phyloP scores from a whole-genome alignment of 2,113 vertebrate genomes.

The Procavia capensis region DNA sequence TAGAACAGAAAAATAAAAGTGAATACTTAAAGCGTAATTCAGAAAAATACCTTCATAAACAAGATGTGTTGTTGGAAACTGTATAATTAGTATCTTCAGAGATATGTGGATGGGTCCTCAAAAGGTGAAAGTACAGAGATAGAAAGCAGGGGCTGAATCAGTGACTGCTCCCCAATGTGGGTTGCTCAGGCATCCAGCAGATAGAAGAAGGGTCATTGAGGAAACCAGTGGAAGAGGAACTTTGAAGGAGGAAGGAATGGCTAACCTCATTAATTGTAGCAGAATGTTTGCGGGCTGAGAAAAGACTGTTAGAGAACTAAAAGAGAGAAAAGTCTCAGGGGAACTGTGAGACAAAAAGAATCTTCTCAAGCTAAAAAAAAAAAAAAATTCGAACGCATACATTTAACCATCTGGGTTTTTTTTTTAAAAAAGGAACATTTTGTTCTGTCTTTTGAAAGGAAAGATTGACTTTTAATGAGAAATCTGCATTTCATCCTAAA shows the following conservation, averaged over 20 bases:
- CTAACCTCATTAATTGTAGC: not conserved
- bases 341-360: not conserved
- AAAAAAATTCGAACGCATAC: conserved; percentile 49
- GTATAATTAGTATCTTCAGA: not conserved
- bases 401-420: conserved; percentile 55
- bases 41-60: not conserved
- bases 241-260: not conserved
- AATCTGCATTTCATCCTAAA: conserved; percentile 64
- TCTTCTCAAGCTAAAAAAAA: conserved; percentile 19
- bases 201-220: not conserved
- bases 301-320: not conserved
- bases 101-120: not conserved
- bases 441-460: conserved; percentile 66
- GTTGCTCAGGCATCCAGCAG: not conserved
- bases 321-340: not conserved
- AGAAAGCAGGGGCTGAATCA: not conserved
- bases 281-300: not conserved
- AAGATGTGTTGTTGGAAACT: not conserved
- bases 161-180: not conserved
- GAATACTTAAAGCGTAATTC: not conserved
- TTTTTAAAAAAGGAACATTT: conserved; percentile 49
- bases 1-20: not conserved
- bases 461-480: conserved; percentile 75
- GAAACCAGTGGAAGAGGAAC: not conserved
- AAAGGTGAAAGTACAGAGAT: not conserved